Percentiles rank a stretch among this genome's conserved stretches.
phyloP scores from a whole-genome alignment of 2,888 invertebrate genomes.

The Acanthosepion lycidas region DNA sequence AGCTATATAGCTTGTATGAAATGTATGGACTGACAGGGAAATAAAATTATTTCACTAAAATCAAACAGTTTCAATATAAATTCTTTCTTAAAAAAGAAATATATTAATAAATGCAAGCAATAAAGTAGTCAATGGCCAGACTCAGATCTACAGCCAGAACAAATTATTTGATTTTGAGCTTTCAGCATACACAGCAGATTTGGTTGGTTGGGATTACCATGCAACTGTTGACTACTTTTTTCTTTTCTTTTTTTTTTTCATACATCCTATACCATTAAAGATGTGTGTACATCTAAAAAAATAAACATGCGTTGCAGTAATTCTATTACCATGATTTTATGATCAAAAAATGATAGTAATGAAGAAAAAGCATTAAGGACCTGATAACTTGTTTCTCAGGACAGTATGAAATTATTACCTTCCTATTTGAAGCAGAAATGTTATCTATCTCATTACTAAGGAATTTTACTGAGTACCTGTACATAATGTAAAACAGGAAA shows the following conservation, averaged over 20 bases:
- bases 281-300: background rate
- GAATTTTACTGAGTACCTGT: background rate
- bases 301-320: background rate
- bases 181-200: background rate
- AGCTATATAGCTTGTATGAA: no score
- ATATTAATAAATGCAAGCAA: background rate
- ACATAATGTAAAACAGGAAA: background rate
- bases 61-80: no score
- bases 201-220: background rate
- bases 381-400: background rate
- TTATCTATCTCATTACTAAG: background rate
- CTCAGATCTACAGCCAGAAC: background rate
- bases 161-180: background rate
- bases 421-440: background rate
- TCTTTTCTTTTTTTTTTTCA: background rate
- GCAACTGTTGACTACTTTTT: background rate
- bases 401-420: background rate
- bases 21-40: no score
- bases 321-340: background rate
- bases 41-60: no score
- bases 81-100: background rate
- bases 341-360: background rate
- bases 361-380: background rate
- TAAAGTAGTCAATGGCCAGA: background rate
- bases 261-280: background rate